Evolutionary conservation across 2,888 invertebrate genomes (phyloP).

Genomic region (Seira ritae): DNA sequence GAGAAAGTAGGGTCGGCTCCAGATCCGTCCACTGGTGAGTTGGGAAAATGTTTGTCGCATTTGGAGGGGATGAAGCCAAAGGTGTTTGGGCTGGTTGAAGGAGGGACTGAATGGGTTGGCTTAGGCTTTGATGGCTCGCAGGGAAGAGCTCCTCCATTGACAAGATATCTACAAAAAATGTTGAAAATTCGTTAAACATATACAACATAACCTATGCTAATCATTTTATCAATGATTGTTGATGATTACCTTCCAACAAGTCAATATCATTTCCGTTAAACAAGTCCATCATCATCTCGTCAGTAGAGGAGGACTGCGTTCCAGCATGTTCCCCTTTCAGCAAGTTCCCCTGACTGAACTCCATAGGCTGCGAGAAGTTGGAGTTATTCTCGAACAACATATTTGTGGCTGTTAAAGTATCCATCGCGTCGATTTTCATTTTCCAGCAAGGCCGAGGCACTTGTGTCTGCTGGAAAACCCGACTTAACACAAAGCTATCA

Average conservation of each 20-base stretch:
- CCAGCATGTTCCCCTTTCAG: conserved; percentile 8
- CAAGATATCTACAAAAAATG: conserved; percentile 39
- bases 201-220: no score
- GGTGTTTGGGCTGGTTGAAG: not conserved
- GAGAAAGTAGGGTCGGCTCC: conserved; percentile 39
- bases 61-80: conserved; percentile 35
- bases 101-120: not conserved
- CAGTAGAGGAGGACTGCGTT: conserved; percentile 34
- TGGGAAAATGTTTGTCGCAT: conserved; percentile 34
- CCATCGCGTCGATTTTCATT: conserved; percentile 53
- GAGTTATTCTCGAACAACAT: conserved; percentile 47
- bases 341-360: not conserved
- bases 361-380: conserved; percentile 14
- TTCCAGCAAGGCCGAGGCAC: not conserved
- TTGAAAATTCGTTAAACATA: not conserved
- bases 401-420: conserved; percentile 29
- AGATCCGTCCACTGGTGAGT: conserved; percentile 30
- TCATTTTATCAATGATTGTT: no score
- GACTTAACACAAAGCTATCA: not conserved
- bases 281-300: conserved; percentile 54
- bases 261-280: conserved; percentile 49
- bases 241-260: conserved; percentile 41
- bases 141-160: conserved; percentile 49
- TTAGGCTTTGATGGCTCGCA: not conserved
- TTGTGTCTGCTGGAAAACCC: not conserved